phyloP scores from a whole-genome alignment of 2,797 vertebrate genomes.

The Siniperca scherzeri region DNA sequence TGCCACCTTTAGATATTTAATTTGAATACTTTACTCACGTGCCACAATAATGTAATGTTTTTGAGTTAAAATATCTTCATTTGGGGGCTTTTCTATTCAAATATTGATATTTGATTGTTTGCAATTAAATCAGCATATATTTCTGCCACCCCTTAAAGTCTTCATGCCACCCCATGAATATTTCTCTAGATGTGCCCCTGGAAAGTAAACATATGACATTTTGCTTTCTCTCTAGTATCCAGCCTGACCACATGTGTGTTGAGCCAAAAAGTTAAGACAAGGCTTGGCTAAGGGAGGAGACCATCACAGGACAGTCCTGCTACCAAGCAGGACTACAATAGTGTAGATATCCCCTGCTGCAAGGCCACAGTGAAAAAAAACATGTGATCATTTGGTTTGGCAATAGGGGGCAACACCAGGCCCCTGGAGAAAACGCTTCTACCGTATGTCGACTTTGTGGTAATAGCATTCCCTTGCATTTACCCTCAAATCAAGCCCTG shows the following conservation, averaged over 20 bases:
- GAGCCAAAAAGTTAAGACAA: not conserved
- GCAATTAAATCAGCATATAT: no score
- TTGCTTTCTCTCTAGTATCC: not conserved
- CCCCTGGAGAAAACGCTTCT: not conserved
- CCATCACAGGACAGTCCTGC: not conserved
- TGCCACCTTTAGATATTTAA: no score
- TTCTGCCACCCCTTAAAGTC: no score
- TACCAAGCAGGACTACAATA: not conserved
- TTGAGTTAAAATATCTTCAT: no score
- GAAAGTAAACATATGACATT: not conserved
- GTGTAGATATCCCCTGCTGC: not conserved
- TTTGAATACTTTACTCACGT: no score
- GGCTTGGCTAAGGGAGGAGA: not conserved
- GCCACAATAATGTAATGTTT: no score
- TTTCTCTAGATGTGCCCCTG: no score
- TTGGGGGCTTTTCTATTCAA: no score
- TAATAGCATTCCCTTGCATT: not conserved
- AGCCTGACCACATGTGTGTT: rapidly evolving
- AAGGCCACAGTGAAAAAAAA: not conserved
- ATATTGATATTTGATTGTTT: no score
- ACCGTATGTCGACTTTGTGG: not conserved
- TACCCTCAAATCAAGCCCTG: not conserved
- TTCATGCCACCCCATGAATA: no score
- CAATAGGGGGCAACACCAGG: not conserved
- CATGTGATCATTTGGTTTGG: not conserved